phyloP scores from a whole-genome alignment of 2,797 vertebrate genomes.

The Acipenser transmontanus region DNA sequence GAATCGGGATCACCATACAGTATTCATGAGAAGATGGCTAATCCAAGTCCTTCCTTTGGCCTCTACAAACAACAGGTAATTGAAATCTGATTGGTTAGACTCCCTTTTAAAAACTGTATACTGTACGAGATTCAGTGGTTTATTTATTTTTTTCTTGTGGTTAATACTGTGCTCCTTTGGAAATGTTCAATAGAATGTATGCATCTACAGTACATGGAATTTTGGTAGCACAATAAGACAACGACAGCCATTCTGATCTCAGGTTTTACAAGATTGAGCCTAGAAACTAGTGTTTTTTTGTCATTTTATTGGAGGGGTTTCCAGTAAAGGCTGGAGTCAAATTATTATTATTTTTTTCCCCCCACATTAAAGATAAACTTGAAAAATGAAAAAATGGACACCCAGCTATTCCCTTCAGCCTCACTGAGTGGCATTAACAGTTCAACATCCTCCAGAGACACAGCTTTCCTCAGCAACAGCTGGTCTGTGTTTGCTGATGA shows the following conservation, averaged over 20 bases:
- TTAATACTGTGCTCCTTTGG: background rate
- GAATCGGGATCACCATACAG: background rate
- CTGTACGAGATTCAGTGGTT: background rate
- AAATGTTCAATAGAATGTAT: background rate
- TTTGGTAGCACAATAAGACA: too few relatives aligned
- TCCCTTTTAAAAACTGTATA: too few relatives aligned
- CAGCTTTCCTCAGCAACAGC: conserved; percentile 9
- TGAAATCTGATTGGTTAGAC: background rate
- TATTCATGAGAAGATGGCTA: conserved; percentile 9
- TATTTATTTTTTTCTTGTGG: background rate
- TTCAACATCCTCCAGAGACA: conserved; percentile 2
- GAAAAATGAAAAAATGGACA: conserved; percentile 18
- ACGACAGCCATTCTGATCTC: too few relatives aligned
- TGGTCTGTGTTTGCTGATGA: conserved; percentile 20
- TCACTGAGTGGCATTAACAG: background rate
- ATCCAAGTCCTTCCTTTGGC: conserved; percentile 3
- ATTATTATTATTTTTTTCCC: background rate
- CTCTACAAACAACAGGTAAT: conserved; percentile 14
- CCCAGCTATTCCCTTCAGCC: conserved; percentile 9
- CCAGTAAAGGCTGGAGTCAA: background rate
- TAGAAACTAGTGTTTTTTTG: too few relatives aligned
- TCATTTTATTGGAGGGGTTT: too few relatives aligned
- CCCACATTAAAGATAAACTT: conserved; percentile 7
- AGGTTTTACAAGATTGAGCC: too few relatives aligned
- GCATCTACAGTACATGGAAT: background rate